Conservation (phyloP, 2,888 invertebrate genomes). For the Drosophila atroscutellata region DNA sequence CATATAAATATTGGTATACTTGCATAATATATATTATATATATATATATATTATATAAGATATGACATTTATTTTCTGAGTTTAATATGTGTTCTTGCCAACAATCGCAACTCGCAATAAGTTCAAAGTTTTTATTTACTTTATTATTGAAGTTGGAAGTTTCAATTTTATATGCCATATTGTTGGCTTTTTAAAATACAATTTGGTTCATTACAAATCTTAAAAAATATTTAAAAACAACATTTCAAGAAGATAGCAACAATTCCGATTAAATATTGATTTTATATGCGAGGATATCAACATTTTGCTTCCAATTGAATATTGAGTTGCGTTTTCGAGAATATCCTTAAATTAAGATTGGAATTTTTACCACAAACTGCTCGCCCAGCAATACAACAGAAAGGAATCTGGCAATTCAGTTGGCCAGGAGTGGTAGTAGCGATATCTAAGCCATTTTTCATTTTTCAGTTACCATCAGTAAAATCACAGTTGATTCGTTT, state of each 20-base stretch:
- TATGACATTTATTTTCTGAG: too few species aligned
- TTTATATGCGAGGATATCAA: background rate
- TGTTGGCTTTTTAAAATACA: background rate
- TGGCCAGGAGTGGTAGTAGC: background rate
- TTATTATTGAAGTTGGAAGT: background rate
- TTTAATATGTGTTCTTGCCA: background rate
- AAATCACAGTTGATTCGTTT: constrained; percentile 7
- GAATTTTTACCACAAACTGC: too few species aligned
- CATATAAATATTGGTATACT: background rate
- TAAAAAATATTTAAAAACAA: background rate
- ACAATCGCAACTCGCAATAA: background rate
- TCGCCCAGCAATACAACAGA: background rate
- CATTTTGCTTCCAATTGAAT: background rate
- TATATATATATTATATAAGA: too few species aligned
- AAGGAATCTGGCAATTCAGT: background rate
- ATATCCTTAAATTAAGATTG: too few species aligned
- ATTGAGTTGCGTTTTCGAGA: background rate
- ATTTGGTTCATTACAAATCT: background rate
- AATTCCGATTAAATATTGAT: background rate
- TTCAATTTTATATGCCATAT: background rate
- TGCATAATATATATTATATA: background rate
- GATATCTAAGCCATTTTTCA: background rate
- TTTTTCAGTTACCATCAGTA: background rate
- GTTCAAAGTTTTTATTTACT: background rate
- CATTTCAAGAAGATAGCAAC: too few species aligned